phyloP scores from a whole-genome alignment of 2,888 invertebrate genomes.

The Thecophora atra region DNA sequence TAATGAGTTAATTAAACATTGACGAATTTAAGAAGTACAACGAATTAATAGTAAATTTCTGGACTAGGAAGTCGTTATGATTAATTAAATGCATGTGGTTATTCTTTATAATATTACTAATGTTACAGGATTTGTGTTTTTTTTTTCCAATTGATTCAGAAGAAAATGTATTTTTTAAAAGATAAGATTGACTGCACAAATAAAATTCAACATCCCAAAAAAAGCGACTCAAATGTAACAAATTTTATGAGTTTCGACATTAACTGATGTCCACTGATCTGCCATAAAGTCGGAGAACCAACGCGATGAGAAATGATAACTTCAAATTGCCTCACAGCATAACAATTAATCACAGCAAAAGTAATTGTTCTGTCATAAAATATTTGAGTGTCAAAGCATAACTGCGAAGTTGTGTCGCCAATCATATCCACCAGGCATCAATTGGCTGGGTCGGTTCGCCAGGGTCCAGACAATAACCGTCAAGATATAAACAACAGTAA shows the following conservation, averaged over 20 bases:
- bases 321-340: not conserved
- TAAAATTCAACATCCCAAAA: no score
- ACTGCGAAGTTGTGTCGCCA: not conserved
- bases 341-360: conserved; percentile 35
- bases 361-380: conserved; percentile 37
- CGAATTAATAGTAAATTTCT: no score
- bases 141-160: not conserved
- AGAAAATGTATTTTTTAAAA: not conserved
- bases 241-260: not conserved
- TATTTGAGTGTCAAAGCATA: conserved; percentile 2
- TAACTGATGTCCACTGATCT: not conserved
- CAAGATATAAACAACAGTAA: no score
- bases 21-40: not conserved
- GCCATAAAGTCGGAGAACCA: conserved; percentile 1
- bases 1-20: not conserved
- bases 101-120: no score
- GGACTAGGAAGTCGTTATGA: no score
- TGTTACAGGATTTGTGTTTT: no score
- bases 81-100: no score
- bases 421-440: not conserved
- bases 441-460: no score
- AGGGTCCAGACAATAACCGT: no score
- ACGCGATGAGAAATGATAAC: conserved; percentile 20
- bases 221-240: no score
- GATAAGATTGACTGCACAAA: no score